Evolutionary conservation across 2,797 vertebrate genomes (phyloP).

Genomic region (Cirrhinus molitorella): DNA sequence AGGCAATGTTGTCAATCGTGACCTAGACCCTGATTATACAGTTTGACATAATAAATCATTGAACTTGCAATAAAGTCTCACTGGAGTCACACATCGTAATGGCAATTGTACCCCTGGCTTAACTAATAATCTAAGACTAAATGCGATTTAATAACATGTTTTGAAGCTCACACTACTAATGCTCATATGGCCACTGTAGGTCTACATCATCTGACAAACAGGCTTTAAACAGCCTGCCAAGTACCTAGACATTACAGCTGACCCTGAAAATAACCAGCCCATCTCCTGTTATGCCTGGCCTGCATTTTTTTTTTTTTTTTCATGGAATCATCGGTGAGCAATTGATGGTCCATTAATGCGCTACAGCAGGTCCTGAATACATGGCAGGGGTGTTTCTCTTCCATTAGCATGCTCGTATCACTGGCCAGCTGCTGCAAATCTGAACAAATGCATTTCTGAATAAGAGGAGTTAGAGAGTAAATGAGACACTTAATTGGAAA

Average conservation of each 20-base stretch:
- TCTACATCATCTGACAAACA: conserved; percentile 3
- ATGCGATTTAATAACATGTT: neutral
- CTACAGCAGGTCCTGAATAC: conserved; percentile 65
- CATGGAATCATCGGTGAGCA: conserved; percentile 68
- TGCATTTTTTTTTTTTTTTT: conserved; percentile 69
- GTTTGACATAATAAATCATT: neutral
- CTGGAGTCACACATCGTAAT: neutral
- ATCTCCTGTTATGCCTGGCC: conserved; percentile 64
- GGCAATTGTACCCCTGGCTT: neutral
- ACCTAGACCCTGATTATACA: neutral
- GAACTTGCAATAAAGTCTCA: neutral
- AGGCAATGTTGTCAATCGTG: neutral
- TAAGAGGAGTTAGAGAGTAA: conserved; percentile 81
- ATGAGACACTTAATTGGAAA: conserved; percentile 86
- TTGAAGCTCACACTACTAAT: neutral
- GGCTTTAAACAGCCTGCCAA: conserved; percentile 62
- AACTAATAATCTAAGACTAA: neutral
- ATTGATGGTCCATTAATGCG: conserved; percentile 73
- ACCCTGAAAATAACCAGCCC: conserved; percentile 64
- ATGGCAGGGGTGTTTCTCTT: conserved; percentile 67
- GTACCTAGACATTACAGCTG: conserved; percentile 19
- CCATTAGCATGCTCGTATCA: conserved; percentile 75
- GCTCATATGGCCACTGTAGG: neutral
- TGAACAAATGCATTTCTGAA: conserved; percentile 75
- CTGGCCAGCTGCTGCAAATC: conserved; percentile 73